Base-by-base conservation (phyloP, 2,888 invertebrate genomes). In the Drosophila yooni region DNA sequence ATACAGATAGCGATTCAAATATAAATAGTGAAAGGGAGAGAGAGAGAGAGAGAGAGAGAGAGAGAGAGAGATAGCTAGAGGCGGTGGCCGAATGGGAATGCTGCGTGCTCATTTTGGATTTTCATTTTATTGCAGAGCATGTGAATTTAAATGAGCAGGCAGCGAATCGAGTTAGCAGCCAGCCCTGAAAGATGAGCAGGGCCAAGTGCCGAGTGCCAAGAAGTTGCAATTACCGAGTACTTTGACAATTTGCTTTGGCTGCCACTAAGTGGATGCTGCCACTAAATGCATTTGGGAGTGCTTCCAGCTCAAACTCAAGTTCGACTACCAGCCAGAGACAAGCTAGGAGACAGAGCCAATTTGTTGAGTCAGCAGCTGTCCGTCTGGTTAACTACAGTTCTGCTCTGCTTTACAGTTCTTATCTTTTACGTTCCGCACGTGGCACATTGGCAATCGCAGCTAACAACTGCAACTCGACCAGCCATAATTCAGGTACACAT, bases 121-220 rank as follows among this genome's bases (percentile, higher is more conserved):
- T 69, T 69, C 74, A 76, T 71, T 79, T 79, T 68, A 70, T 60
- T 67, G 70, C 70, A 65, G 64, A 56, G 76, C 76, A 73, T 79
- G 79, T 69, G 73, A 70, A 79, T 79, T 73, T 68, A 76, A 79
- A 76, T 79, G 79, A 73, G 66, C 52, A 46, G 46, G 46, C 46
- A 25, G 25, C 4, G 34, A 46, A 69, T 70, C 59, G 61, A 46
- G 48, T 60, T 66, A 46, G 52, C 36, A 34, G 33, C 43, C 33
- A 38, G 6, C 31, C 21, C 43, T 13, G 36, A 31, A 36, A 46
- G 52, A 21, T 15, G 48, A 65, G 62, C 27, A 27, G 54, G 25
- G 31, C n/a, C 38, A 46, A 29, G 36, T 36, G 54, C n/a, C 27
- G 29, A 60, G 70, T 53, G 61, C 50, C 50, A 74, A 54, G 59